Percentiles rank a stretch among this genome's conserved stretches.
phyloP scores from a whole-genome alignment of 2,888 invertebrate species.

The Schizotus pectinicornis region DNA sequence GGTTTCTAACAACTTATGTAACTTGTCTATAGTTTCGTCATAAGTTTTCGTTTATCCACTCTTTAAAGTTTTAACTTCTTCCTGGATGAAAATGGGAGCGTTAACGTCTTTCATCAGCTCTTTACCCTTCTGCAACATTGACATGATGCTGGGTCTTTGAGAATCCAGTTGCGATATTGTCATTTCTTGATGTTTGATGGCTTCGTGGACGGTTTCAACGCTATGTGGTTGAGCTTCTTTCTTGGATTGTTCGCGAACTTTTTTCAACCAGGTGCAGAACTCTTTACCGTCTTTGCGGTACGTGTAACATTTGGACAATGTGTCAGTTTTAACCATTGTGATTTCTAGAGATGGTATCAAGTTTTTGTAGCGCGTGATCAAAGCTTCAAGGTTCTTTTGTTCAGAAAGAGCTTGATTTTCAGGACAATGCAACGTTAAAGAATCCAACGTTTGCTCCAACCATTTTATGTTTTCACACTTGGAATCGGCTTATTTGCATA shows the following conservation, averaged over 20 bases:
- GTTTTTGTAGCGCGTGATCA: slow-evolving; percentile 88
- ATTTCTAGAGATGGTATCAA: slow-evolving; percentile 91
- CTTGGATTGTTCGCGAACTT: slow-evolving; percentile 76
- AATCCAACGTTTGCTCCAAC: slow-evolving; percentile 90
- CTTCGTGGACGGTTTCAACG: slow-evolving; percentile 74
- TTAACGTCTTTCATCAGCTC: slow-evolving; percentile 86
- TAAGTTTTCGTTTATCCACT: slow-evolving; percentile 88
- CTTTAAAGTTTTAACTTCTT: slow-evolving; percentile 85
- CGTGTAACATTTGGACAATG: slow-evolving; percentile 90
- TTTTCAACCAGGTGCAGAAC: slow-evolving; percentile 78
- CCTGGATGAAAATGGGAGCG: slow-evolving; percentile 85
- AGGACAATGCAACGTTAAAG: slow-evolving; percentile 80
- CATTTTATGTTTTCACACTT: slow-evolving; percentile 95
- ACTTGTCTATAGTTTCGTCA: slow-evolving; percentile 79
- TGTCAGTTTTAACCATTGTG: slow-evolving; percentile 91
- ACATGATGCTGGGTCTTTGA: slow-evolving; percentile 84
- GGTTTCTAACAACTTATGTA: slow-evolving; percentile 81
- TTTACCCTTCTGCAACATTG: slow-evolving; percentile 89
- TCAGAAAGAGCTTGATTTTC: slow-evolving; percentile 81
- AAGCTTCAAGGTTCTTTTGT: slow-evolving; percentile 79
- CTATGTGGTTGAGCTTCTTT: slow-evolving; percentile 71
- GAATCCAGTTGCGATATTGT: slow-evolving; percentile 83
- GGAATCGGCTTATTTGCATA: slow-evolving; percentile 88
- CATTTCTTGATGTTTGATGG: slow-evolving; percentile 82
- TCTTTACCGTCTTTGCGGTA: slow-evolving; percentile 89